phyloP scores from a whole-genome alignment of 2,113 vertebrate species.

The Halichoerus grypus region DNA sequence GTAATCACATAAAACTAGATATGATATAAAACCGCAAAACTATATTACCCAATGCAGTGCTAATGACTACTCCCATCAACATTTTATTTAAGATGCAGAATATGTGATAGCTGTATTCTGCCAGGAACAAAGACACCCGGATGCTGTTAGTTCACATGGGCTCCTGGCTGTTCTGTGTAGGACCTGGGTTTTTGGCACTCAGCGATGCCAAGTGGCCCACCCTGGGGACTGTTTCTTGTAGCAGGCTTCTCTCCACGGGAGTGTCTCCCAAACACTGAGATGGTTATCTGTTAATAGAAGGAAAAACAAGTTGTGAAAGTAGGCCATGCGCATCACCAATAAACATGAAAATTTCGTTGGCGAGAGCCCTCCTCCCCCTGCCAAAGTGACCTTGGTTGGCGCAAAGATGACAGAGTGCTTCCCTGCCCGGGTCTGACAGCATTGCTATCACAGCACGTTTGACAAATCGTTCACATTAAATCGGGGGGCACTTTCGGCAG shows the following conservation, averaged over 20 bases:
- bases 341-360: constrained; percentile 84
- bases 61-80: background rate
- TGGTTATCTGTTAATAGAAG: constrained; percentile 67
- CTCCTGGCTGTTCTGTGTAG: background rate
- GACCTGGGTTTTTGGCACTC: background rate
- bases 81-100: background rate
- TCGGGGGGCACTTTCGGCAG: constrained; percentile 91
- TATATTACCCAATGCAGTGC: background rate
- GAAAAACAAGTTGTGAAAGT: constrained; percentile 79
- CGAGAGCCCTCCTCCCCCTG: constrained; percentile 83
- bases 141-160: background rate
- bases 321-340: constrained; percentile 74
- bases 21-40: background rate
- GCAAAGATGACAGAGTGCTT: constrained; percentile 91
- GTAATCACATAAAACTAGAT: background rate
- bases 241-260: background rate
- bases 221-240: background rate
- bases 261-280: constrained; percentile 59
- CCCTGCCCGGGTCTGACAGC: constrained; percentile 89
- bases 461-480: constrained; percentile 93
- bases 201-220: background rate
- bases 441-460: constrained; percentile 88
- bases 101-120: background rate
- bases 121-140: background rate
- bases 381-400: constrained; percentile 94